A percentile compares a stretch with the other conserved stretches of the same genome.
phyloP scores from a whole-genome alignment of 2,888 invertebrate genomes.

The Drosophila niveifrons region DNA sequence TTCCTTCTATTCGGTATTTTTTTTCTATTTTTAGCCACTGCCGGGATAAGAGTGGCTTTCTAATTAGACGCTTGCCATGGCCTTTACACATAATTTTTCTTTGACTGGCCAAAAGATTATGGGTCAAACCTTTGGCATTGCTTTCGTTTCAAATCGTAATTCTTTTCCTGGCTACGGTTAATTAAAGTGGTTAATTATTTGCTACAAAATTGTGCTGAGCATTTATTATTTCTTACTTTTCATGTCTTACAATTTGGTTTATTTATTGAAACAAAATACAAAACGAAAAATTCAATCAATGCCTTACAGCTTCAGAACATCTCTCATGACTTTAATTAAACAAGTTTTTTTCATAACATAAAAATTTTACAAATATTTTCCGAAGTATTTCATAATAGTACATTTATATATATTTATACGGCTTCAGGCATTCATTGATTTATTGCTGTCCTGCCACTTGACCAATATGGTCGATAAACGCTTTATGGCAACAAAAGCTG shows the following conservation, averaged over 20 bases:
- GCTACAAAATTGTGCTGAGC: background rate
- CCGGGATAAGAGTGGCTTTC: slow-evolving; percentile 16
- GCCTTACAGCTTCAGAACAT: background rate
- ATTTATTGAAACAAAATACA: too few relatives aligned
- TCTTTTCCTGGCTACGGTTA: background rate
- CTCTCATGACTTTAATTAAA: background rate
- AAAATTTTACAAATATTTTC: slow-evolving; percentile 5
- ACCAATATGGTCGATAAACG: slow-evolving; percentile 59
- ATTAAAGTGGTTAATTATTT: slow-evolving; percentile 7
- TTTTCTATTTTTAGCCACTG: slow-evolving; percentile 10
- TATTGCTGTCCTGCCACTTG: slow-evolving; percentile 42
- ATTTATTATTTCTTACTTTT: background rate
- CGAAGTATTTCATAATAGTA: background rate
- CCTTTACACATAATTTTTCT: slow-evolving; percentile 37
- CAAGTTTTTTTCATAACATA: background rate
- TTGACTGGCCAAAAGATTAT: slow-evolving; percentile 27
- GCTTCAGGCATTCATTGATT: slow-evolving; percentile 38
- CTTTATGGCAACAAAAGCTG: slow-evolving; percentile 52
- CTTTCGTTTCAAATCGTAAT: background rate
- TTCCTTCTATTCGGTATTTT: too few relatives aligned
- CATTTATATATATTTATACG: background rate
- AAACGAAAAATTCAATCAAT: background rate
- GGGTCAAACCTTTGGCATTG: slow-evolving; percentile 2
- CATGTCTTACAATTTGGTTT: too few relatives aligned
- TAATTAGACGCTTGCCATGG: slow-evolving; percentile 52